Base-by-base conservation (phyloP, 2,113 vertebrate genomes). In the Hippocampus mohnikei region DNA sequence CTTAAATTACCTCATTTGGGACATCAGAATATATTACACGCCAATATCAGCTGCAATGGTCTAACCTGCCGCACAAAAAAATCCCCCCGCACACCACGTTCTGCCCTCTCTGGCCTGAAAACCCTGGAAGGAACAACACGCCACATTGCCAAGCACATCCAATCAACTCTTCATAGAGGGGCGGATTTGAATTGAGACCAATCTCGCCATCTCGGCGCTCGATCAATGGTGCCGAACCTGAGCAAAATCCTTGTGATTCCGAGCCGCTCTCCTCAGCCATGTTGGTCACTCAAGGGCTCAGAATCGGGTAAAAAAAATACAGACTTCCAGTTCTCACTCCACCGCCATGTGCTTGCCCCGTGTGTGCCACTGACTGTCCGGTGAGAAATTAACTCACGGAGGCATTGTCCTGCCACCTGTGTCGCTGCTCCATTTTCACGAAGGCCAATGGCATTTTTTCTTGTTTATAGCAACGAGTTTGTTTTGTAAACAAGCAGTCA, bases 111-210 rank as follows among this genome's bases (percentile, higher is more conserved):
- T 76, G 86, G 88, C 86, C 88, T 86, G 80, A 87, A 81, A 68
- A 83, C 79, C 81, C 85, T 87, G 77, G 76, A 84, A 85, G 83
- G 74, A 85, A 85, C 82, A 87, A 81, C 85, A 84, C 81, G 73
- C 85, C 70, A 23, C 77, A 82, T 72, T 65, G 41, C 59, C 78
- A 74, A 62, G 81, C 71, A 55, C 80, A 56, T 78, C 83, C 84
- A 81, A 86, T 88, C 85, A 82, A 87, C 85, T 88, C 83, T 88
- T 87, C 87, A 87, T 71, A 84, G 83, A 82, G 75, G 80, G 78
- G 75, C 67, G 76, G 82, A 84, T 77, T 40, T 55, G 21, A 50
- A 50, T 1, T 5, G 10, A 8, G 59, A 42, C 71, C 50, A 67
- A 76, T 84, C 74, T 80, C 0, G 48, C 66, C 75, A 84, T 88